Percentiles rank a stretch among this genome's conserved stretches.
These are phyloP conservation scores for Pterophyllum scalare DNA, from an alignment of 2,113 vertebrate genomes.

Conservation along the genomic window DNA sequence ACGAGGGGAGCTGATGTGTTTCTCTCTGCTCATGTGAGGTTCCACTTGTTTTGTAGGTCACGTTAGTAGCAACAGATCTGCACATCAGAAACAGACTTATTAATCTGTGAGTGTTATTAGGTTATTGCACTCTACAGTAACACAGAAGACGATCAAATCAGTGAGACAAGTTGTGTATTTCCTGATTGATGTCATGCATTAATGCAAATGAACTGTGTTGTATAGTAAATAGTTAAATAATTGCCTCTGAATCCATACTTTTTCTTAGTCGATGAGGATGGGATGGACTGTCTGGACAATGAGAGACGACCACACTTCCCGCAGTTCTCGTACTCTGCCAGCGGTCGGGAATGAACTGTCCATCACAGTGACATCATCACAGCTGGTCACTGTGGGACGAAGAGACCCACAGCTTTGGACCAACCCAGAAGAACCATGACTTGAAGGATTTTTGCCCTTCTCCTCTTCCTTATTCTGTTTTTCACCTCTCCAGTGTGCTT, in stretches of 20 bases:
- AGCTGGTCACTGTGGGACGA: conserved; percentile 76
- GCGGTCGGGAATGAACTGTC: conserved; percentile 90
- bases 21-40: conserved; percentile 36
- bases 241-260: neutral
- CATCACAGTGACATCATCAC: conserved; percentile 72
- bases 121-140: neutral
- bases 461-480: conserved; percentile 41
- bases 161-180: neutral
- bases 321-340: conserved; percentile 99
- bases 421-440: conserved; percentile 41
- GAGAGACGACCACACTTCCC: conserved; percentile 97
- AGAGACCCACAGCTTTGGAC: conserved; percentile 65
- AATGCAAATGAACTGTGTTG: neutral
- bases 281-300: conserved; percentile 96
- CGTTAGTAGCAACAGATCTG: conserved; percentile 34
- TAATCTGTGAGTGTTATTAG: conserved; percentile 28
- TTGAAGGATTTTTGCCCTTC: conserved; percentile 53
- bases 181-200: neutral
- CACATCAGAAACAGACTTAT: conserved; percentile 40
- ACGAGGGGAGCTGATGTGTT: conserved; percentile 49
- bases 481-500: conserved; percentile 58
- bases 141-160: neutral
- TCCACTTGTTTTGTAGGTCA: conserved; percentile 57
- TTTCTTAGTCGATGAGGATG: conserved; percentile 91
- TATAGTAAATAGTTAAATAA: neutral